Evolutionary conservation across 2,888 invertebrate species (phyloP), one percentile per base, ranked within the genome.

Genomic region (Camponotus fellah): DNA sequence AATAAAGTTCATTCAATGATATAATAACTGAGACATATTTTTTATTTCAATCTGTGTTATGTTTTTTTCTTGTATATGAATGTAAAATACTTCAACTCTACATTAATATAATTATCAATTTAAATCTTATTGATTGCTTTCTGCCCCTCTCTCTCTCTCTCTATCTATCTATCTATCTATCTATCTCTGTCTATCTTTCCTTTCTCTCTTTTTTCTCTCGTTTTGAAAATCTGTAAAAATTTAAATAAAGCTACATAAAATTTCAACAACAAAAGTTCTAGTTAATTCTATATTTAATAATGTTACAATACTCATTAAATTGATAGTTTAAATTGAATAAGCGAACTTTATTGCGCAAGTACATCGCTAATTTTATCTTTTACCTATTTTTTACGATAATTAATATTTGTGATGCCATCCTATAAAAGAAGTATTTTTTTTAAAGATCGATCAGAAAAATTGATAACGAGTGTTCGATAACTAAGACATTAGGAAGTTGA

Each of bases 401-500:
- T 69, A 34, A n/a, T 60, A 34, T 46, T 21, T 14, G 46, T 56
- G 26, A 65, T 1, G 8, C 2, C 32, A 14, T 43, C 0, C 1
- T n/a, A 6, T 14, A 34, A 64, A 60, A 74, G 12, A 34, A 60
- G 40, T 65, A 53, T 49, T 14, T 26, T n/a, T 2, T 17, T 37
- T 40, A 26, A 58, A 40, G 3, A 43, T 3, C 8, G 37, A 9
- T 14, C 9, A 3, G 60, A 5, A 32, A 46, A 53, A 5, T 37
- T 56, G 56, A 43, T 66, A 77, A 68, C 43, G 43, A 77, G 14
- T 14, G 43, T 49, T 37, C 46, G 8, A 26, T 62, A 79, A 49
- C 43, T 65, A 9, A 65, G 53, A 37, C 66, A 21, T 43, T 26
- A 12, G 12, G 3, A n/a, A 26, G 75, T 75, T 34, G 14, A 62